Evolutionary conservation across 1,140 invertebrate species (phyloP), one percentile per base, ranked within the genome.

Genomic region (Trypoxylus dichotomus): DNA sequence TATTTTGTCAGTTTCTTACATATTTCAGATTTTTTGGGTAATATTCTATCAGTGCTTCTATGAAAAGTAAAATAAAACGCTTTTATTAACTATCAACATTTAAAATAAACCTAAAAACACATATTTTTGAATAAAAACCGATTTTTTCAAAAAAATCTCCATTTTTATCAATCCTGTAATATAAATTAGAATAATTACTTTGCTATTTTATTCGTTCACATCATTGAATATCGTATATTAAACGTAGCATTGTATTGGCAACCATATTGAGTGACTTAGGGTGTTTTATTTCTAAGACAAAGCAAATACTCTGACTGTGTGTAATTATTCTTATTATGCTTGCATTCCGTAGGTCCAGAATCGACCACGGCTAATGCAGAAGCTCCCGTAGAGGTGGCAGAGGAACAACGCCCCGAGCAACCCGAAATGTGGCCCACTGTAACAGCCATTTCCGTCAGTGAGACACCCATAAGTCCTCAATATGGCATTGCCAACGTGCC

Each of bases 401-500:
- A 83, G 58, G 76, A 77, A 29, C 68, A 58, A 63, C 78, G 32
- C 73, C 68, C 41, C 58, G 32, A 32, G 19, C 71, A 32, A 21
- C 74, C 74, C 8, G 74, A 75, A 47, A 42, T 13, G 15, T 32
- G 29, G 71, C 21, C 77, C 29, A 37, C 77, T 29, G 43, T 54
- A 76, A 42, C 60, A 32, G 32, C 75, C 63, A 74, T 27, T n/a
- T 47, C 74, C n/a, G 25, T 82, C 76, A 86, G 83, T 80, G 83
- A 85, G 83, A 84, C 85, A 83, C 84, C 85, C 81, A 85, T 84
- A 63, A 86, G 84, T 81, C 82, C 85, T 84, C 85, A 86, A 84
- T 86, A 86, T 80, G 85, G 85, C 77, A 83, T 86, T 54, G 85
- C 84, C 68, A 85, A 85, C 76, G 84, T 85, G 54, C 80, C 83